Evolutionary conservation across 2,113 vertebrate species (phyloP), one percentile per base, ranked within the genome.

Genomic region (Salminus brasiliensis): DNA sequence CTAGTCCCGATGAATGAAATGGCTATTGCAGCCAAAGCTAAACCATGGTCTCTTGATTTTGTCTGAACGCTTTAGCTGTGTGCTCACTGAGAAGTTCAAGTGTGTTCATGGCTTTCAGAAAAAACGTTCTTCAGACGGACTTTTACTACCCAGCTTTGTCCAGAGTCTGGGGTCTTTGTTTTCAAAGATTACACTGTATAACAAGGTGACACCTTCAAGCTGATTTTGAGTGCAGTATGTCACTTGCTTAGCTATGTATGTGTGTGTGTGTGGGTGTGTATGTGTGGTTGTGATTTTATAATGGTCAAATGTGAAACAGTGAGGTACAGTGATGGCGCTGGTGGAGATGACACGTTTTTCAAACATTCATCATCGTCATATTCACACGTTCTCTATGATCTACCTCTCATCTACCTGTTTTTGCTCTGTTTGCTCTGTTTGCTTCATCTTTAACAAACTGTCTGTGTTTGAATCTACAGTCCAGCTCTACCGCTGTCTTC

Each of bases 331-430:
- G 85, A 77, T 72, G 83, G 87, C 85, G 85, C 78, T 72, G 66
- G 53, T 69, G 67, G 59, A 63, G 47, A 84, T 74, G 81, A 76
- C 16, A 76, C 16, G 5, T 41, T 59, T 67, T 62, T 81, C 60
- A 32, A 69, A 39, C 16, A 32, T 62, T 62, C 16, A 45, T 45
- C 47, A 62, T 62, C 59, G 36, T 72, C 53, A 62, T 29, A 66
- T 34, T 72, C 53, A 62, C 34, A 66, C 29, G 36, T 78, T 80
- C 86, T 76, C 82, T 86, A 89, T 85, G 84, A 92, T 91, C 92
- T 93, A 92, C 93, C 92, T 93, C 93, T 90, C 62, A 69, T 69
- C 16, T 69, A n/a, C 6, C 78, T n/a, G n/a, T 52, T 88, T 69
- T 72, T 82, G 72, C 66, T 79, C 83, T 21, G 82, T 71, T 79